A percentile compares a stretch with the other conserved stretches of the same genome.
Evolutionary conservation across 2,113 vertebrate species (phyloP).

Genomic region (Microcebus lehilahytsara): DNA sequence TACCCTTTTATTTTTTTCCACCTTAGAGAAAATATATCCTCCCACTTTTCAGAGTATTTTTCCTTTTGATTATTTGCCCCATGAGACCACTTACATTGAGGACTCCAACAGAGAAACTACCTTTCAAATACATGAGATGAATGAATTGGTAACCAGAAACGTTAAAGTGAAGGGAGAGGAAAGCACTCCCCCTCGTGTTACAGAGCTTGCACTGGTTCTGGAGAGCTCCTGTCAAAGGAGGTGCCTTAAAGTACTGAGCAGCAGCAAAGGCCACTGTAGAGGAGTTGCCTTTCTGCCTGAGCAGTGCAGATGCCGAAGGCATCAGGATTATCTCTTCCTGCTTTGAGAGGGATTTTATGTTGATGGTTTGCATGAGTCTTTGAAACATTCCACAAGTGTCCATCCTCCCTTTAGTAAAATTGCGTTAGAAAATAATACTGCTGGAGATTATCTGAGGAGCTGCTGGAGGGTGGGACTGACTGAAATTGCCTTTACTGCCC

Average conservation of each 20-base stretch:
- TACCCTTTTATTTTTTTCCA: not conserved
- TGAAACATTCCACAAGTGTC: not conserved
- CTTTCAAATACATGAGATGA: rapidly evolving
- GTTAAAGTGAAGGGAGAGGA: too few relatives aligned
- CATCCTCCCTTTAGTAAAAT: not conserved
- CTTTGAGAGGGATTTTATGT: not conserved
- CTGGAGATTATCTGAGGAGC: not conserved
- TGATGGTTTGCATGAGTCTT: not conserved
- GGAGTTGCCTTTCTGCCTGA: not conserved
- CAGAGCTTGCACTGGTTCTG: rapidly evolving
- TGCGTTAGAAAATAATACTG: not conserved
- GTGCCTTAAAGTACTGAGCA: too few relatives aligned
- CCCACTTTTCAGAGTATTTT: not conserved
- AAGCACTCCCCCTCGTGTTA: not conserved
- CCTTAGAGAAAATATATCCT: not conserved
- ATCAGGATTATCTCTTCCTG: not conserved
- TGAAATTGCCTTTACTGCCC: not conserved
- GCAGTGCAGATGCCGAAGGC: rapidly evolving
- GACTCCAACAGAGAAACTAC: not conserved
- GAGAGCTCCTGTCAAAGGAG: not conserved
- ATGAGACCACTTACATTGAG: not conserved
- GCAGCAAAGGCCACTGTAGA: not conserved
- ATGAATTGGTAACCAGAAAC: rapidly evolving
- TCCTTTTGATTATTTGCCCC: not conserved
- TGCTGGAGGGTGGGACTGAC: rapidly evolving